Base-by-base conservation (phyloP, 2,113 vertebrate species). In the Silurus asotus region DNA sequence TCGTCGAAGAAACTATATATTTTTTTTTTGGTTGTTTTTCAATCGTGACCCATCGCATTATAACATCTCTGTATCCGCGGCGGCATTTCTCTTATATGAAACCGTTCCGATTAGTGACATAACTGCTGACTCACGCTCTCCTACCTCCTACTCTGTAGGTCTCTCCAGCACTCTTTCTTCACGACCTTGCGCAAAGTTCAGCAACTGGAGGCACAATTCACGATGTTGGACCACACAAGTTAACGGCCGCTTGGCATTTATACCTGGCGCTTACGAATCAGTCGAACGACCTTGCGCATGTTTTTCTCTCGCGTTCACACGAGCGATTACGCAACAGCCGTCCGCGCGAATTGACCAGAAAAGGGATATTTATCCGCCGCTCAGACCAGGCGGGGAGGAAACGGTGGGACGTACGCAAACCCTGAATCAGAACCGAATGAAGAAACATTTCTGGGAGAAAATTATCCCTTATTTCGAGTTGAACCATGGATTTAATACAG, bases 21-120 rank as follows among this genome's bases (percentile, higher is more conserved):
- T 23, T 14, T 59, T 9, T 25, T 51, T 49, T 25, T 62, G 5
- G 15, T 51, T 49, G 0, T 75, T 25, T 37, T 37, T 37, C 2
- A 2, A 2, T 37, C 37, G 37, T 37, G 37, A 37, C 37, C 37
- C 37, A 37, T 37, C 37, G 37, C 37, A 37, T 37, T 37, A 1
- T 37, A 37, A 37, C 37, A 37, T 37, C 37, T 37, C 37, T 37
- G 37, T 37, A 37, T 37, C 1, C 37, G 37, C 37, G 37, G 2
- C 37, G 37, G 37, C 37, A 37, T 37, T 37, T 37, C 37, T 37
- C 37, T 37, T 37, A 88, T 70, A 80, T 37, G 87, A 20, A 89
- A 88, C 55, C 64, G 74, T 55, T 62, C 86, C 70, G 72, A 87
- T 88, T 84, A 88, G 55, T 61, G 19, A 82, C 51, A 53, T 65